These are phyloP conservation scores for Macrosiphum euphorbiae DNA, from an alignment of 2,888 invertebrate genomes.

Conservation along the genomic window DNA sequence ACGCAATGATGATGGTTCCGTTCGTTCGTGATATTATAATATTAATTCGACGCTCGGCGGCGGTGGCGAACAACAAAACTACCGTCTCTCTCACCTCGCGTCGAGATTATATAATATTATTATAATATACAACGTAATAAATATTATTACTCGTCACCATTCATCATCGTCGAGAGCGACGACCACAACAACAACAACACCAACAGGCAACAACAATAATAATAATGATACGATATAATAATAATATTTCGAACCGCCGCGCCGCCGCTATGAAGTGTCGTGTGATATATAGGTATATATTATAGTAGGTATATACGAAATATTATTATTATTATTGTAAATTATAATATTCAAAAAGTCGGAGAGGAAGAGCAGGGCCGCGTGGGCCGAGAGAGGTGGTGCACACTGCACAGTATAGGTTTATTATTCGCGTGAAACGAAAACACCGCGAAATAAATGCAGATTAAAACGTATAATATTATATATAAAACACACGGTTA, in stretches of 20 bases:
- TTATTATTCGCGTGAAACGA: slow-evolving; percentile 54
- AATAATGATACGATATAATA: slow-evolving; percentile 28
- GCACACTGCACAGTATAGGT: slow-evolving; percentile 27
- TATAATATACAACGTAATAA: not conserved
- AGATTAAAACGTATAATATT: slow-evolving; percentile 58
- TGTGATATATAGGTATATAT: not conserved
- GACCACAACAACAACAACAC: not conserved
- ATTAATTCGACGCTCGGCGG: slow-evolving; percentile 3
- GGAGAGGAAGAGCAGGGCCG: not conserved
- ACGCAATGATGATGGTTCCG: not conserved
- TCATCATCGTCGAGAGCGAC: slow-evolving; percentile 24
- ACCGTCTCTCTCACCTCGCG: slow-evolving; percentile 48
- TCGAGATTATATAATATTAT: slow-evolving; percentile 14
- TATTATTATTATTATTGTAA: slow-evolving; percentile 4
- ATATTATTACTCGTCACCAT: slow-evolving; percentile 49
- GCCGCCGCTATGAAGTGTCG: slow-evolving; percentile 7
- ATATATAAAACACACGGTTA: not conserved
- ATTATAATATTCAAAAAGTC: slow-evolving; percentile 28
- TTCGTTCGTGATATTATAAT: not conserved
- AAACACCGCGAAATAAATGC: slow-evolving; percentile 65
- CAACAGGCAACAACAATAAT: not conserved
- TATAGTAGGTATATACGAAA: not conserved
- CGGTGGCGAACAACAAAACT: slow-evolving; percentile 7
- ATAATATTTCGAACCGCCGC: slow-evolving; percentile 41
- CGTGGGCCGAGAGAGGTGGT: not conserved